Conservation (phyloP, 2,113 vertebrate genomes). For the Merops nubicus region DNA sequence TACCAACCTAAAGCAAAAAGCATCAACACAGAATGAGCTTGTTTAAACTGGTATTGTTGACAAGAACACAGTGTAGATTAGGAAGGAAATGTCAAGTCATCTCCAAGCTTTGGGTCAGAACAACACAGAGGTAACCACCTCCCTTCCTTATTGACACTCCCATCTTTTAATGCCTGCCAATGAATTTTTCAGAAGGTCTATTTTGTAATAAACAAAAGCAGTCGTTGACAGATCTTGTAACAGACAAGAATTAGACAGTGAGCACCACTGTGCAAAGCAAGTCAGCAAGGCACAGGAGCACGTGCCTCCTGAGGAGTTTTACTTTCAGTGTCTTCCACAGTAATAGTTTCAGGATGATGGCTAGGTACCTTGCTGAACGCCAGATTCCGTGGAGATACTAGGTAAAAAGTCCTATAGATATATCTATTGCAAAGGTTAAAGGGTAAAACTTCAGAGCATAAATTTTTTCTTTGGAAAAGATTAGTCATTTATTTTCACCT, state of each 20-base stretch:
- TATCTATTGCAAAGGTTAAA: background rate
- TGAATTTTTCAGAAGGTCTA: background rate
- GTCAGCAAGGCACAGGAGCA: background rate
- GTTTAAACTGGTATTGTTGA: background rate
- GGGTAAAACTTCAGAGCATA: background rate
- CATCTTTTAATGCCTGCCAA: background rate
- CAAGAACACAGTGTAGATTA: rapidly evolving
- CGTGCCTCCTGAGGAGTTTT: background rate
- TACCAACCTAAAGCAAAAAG: conserved; percentile 82
- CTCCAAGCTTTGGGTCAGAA: background rate
- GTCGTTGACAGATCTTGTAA: background rate
- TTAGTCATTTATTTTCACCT: background rate
- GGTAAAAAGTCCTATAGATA: background rate
- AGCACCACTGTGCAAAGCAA: background rate
- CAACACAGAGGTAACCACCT: background rate
- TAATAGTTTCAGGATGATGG: background rate
- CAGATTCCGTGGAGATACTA: background rate
- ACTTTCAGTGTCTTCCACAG: background rate
- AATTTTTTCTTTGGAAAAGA: background rate
- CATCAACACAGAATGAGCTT: background rate
- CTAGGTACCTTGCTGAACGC: background rate
- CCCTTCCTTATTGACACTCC: background rate
- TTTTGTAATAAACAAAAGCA: background rate
- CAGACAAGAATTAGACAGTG: background rate
- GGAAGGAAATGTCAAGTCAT: background rate